Evolutionary conservation across 2,797 vertebrate genomes (phyloP), one percentile per base, ranked within the genome.

Genomic region (Syndactyla subalaris): DNA sequence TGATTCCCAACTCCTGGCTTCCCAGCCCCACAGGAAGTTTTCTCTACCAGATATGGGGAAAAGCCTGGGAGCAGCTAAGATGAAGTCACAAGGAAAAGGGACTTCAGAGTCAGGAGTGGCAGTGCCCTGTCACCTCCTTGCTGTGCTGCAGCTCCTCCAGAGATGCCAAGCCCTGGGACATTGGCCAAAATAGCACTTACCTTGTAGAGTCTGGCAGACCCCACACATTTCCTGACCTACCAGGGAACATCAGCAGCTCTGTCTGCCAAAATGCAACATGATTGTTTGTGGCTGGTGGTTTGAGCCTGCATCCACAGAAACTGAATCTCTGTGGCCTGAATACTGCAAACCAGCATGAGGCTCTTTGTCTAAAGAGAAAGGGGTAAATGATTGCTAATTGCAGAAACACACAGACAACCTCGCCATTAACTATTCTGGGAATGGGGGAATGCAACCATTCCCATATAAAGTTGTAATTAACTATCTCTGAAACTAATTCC

Each of bases 151-250:
- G 58, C 59, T 79, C 38, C 45, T 83, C 45, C 63, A 58, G 49
- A 26, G 34, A 63, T 57, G 48, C 67, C 80, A 90, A 92, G 49
- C 38, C 72, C 80, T 79, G 85, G 97, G 88, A 96, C 73, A 48
- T 0, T 21, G 51, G 87, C 96, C 96, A 97, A 81, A 89, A 68
- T 48, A 81, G 55, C 92, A 96, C 91, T 97, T 96, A 94, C 62
- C 59, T 93, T 72, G 51, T 68, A 85, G 77, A 95, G 49, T 74
- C 75, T 93, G 78, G 83, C 77, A 95, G 91, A 84, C 7, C 43
- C 68, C 80, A 61, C 68, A 77, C 80, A 21, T 68, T 79, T 89
- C 46, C 80, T 79, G 51, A 87, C 72, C 66, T 91, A 72, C 92
- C 29, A 59, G 75, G 66, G 83, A 94, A 66, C n/a, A 63, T 72